Percentiles rank a stretch among this genome's conserved stretches.
Evolutionary conservation across 2,113 vertebrate genomes (phyloP).

Genomic region (Scatophagus argus): DNA sequence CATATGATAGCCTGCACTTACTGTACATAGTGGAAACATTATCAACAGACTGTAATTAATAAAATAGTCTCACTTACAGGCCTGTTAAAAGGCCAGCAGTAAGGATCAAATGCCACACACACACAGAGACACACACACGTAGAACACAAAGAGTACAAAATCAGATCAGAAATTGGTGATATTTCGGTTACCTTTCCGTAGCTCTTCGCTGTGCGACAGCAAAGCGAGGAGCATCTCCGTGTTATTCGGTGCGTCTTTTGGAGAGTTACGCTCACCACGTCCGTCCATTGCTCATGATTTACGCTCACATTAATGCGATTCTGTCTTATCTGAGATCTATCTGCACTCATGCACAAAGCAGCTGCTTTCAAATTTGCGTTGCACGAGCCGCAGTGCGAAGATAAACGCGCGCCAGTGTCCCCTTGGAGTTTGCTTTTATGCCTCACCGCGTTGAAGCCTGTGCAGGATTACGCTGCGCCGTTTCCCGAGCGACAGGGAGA

Average conservation of each 20-base stretch:
- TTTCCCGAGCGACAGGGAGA: conserved; percentile 77
- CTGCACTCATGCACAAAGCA: background rate
- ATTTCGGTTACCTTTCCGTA: conserved; percentile 84
- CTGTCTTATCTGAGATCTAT: background rate
- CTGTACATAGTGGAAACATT: background rate
- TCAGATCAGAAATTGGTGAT: background rate
- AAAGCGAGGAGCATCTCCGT: conserved; percentile 86
- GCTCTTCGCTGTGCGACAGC: conserved; percentile 85
- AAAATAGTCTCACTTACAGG: background rate
- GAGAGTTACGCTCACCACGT: conserved; percentile 71
- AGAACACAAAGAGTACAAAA: background rate
- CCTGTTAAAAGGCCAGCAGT: background rate
- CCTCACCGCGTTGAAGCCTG: conserved; percentile 50
- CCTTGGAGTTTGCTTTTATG: conserved; percentile 38
- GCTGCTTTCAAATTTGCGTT: conserved; percentile 2
- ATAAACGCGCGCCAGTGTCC: conserved; percentile 3
- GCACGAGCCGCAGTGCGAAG: background rate
- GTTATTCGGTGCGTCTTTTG: conserved; percentile 72
- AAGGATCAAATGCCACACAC: background rate
- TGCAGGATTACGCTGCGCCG: conserved; percentile 69
- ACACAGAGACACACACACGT: background rate
- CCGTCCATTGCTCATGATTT: conserved; percentile 82
- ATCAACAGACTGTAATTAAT: background rate
- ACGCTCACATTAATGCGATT: conserved; percentile 38
- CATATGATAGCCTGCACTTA: background rate